Evolutionary conservation across 2,797 vertebrate species (phyloP).

Genomic region (Pygocentrus nattereri): DNA sequence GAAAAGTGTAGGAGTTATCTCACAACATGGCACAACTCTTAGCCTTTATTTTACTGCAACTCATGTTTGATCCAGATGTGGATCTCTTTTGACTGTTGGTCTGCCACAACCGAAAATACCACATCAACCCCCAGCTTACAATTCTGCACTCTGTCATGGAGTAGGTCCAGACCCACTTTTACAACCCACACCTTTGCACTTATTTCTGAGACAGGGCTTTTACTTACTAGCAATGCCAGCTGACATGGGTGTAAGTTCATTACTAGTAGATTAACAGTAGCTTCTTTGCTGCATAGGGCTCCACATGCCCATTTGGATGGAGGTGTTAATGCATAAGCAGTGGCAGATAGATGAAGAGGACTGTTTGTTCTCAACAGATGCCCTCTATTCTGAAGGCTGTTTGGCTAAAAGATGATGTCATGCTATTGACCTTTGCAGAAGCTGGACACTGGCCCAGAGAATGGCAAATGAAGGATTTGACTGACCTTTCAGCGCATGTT

Average conservation of each 20-base stretch:
- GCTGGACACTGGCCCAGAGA: slow-evolving; percentile 41
- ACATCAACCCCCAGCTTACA: not conserved
- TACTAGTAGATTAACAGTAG: slow-evolving; percentile 44
- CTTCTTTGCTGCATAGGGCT: slow-evolving; percentile 51
- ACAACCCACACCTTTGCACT: slow-evolving; percentile 3
- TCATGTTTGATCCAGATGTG: slow-evolving; percentile 15
- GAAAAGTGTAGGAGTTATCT: not conserved
- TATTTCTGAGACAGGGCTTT: slow-evolving; percentile 68
- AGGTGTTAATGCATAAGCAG: slow-evolving; percentile 47
- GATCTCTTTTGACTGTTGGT: not conserved
- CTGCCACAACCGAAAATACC: not conserved
- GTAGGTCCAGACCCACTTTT: slow-evolving; percentile 28
- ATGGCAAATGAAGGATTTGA: not conserved
- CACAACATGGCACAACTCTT: not conserved
- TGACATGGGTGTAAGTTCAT: slow-evolving; percentile 66
- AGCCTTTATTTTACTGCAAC: not conserved
- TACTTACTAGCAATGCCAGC: slow-evolving; percentile 64
- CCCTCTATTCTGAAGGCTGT: slow-evolving; percentile 15
- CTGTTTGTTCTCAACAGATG: slow-evolving; percentile 20
- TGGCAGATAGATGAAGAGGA: slow-evolving; percentile 24
- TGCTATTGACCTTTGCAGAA: slow-evolving; percentile 53
- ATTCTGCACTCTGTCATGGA: not conserved
- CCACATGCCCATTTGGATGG: slow-evolving; percentile 45
- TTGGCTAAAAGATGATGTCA: slow-evolving; percentile 48
- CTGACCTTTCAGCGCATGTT: not conserved